Evolutionary conservation across 1,140 invertebrate species (phyloP), one percentile per base, ranked within the genome.

Genomic region (Drosophila ficusphila): DNA sequence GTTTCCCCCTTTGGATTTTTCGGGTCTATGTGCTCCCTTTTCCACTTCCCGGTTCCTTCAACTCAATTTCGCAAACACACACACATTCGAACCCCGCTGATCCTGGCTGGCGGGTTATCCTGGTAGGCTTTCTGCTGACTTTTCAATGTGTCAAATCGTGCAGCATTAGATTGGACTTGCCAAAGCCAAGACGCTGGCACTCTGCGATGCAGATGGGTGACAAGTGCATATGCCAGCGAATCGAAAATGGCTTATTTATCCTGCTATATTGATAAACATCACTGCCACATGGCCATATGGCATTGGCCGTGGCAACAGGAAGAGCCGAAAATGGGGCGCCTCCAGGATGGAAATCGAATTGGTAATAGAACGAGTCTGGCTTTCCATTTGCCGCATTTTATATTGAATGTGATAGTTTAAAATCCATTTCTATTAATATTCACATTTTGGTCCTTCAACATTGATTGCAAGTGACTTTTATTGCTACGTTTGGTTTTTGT

Each of bases 71-170:
- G 18, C 75, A 68, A 61, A 56, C 42, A 38, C 27, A 47, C 14
- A 16, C 27, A 29, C 41, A 16, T n/a, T n/a, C n/a, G n/a, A n/a
- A n/a, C 3, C 3, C 36, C 12, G 12, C 25, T 23, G 4, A 25
- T 34, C 38, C 60, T 12, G 52, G 34, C 41, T 46, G 34, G 36
- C 36, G 23, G n/a, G 19, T 12, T 46, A 48, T 44, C 67, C 52
- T 54, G 51, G 57, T 77, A 65, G 65, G 68, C 44, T 72, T 79
- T 58, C 61, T 65, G 79, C 79, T 83, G 79, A 83, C 81, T 83
- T 71, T 79, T 64, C 79, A 76, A 86, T 72, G 76, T 86, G 79
- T 72, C 81, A 79, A 67, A 86, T 86, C 78, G 79, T 76, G 75
- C 79, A 75, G 60, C 79, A 74, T 52, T 76, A 82, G 74, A 82